phyloP scores from a whole-genome alignment of 1,140 invertebrate species.

The Eupristina koningsbergeri region DNA sequence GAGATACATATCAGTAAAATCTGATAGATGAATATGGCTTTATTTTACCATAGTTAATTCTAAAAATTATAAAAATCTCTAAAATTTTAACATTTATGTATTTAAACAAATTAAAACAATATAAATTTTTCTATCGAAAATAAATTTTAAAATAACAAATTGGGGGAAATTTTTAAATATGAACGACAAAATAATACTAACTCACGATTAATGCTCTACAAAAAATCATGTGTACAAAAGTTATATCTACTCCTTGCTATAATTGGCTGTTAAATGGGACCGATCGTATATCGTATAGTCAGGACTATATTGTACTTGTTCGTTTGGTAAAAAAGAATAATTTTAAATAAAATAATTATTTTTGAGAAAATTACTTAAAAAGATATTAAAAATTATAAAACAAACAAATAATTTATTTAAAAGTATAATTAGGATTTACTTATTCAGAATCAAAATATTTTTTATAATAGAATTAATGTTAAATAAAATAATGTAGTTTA shows the following conservation, averaged over 20 bases:
- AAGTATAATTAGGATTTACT: not conserved
- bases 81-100: too few relatives aligned
- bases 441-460: not conserved
- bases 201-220: too few relatives aligned
- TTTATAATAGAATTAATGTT: not conserved
- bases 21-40: constrained; percentile 6
- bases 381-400: not conserved
- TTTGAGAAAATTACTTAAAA: not conserved
- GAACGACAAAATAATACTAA: not conserved
- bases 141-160: too few relatives aligned
- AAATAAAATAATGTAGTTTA: too few relatives aligned
- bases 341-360: not conserved
- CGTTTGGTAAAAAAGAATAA: not conserved
- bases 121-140: not conserved
- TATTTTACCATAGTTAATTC: constrained; percentile 16
- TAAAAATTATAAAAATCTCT: too few relatives aligned
- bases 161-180: not conserved
- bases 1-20: constrained; percentile 36
- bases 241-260: constrained; percentile 7
- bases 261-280: constrained; percentile 37
- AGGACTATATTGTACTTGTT: not conserved
- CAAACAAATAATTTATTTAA: not conserved
- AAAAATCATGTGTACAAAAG: constrained; percentile 14
- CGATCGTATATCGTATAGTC: constrained; percentile 31
- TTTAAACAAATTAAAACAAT: not conserved